These are phyloP conservation scores for Chloropsis hardwickii DNA, from an alignment of 2,113 vertebrate genomes.

Conservation along the genomic window DNA sequence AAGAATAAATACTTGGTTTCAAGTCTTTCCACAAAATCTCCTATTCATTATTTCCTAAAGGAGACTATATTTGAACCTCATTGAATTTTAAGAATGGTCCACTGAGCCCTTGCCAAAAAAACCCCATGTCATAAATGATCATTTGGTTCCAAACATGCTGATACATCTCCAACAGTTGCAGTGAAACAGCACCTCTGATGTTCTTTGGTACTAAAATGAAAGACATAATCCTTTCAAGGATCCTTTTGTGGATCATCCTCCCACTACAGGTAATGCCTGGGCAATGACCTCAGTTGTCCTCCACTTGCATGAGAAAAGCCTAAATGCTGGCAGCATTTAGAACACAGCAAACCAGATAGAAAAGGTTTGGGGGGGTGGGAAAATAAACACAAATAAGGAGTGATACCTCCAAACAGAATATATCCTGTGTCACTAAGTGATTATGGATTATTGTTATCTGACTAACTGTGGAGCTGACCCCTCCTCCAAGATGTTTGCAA, in stretches of 20 bases:
- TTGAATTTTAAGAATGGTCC: not conserved
- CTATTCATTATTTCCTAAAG: not conserved
- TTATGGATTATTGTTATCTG: not conserved
- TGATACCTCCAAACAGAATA: not conserved
- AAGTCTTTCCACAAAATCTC: not conserved
- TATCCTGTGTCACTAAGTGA: not conserved
- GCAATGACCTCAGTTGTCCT: not conserved
- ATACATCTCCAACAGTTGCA: not conserved
- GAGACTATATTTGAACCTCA: not conserved
- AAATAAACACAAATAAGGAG: not conserved
- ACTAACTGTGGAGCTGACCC: not conserved
- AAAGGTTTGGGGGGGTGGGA: rapidly evolving
- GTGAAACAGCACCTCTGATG: not conserved
- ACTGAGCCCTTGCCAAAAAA: not conserved
- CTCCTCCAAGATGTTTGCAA: not conserved
- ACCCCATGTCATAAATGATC: not conserved
- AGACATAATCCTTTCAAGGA: not conserved
- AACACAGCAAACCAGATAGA: not conserved
- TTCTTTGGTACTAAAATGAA: not conserved
- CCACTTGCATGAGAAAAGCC: not conserved
- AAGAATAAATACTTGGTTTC: not conserved
- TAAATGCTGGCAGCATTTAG: not conserved
- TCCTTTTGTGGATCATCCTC: not conserved
- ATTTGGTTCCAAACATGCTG: not conserved
- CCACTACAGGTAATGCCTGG: not conserved